phyloP scores from a whole-genome alignment of 2,888 invertebrate species.

The Synergus umbraculus region DNA sequence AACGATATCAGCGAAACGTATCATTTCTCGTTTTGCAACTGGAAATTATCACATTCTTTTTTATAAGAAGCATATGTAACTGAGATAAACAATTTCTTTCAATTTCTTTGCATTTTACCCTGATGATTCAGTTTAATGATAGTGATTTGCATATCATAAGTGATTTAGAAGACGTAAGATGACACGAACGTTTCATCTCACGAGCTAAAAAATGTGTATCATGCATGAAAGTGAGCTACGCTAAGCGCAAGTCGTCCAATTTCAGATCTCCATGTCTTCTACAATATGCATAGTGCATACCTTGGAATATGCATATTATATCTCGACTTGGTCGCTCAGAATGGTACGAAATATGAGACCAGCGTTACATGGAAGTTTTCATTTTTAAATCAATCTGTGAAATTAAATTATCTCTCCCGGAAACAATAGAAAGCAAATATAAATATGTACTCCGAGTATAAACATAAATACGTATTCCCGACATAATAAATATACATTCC shows the following conservation, averaged over 20 bases:
- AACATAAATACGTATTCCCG: slow-evolving; percentile 1
- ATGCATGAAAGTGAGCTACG: slow-evolving; percentile 31
- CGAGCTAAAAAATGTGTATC: slow-evolving; percentile 25
- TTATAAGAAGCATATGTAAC: no score
- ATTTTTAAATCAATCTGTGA: background rate
- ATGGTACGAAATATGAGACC: background rate
- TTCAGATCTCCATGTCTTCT: background rate
- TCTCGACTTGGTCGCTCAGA: slow-evolving; percentile 10
- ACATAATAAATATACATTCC: background rate
- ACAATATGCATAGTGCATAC: slow-evolving; percentile 1
- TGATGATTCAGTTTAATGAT: background rate
- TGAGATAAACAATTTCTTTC: no score
- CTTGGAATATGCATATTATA: slow-evolving; percentile 16
- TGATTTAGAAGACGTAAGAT: background rate
- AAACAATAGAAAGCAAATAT: background rate
- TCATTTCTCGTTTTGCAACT: no score
- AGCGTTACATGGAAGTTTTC: slow-evolving; percentile 24
- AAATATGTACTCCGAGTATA: background rate
- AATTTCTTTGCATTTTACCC: background rate
- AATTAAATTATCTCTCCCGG: background rate
- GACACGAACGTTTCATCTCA: slow-evolving; percentile 9
- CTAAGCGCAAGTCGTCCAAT: background rate
- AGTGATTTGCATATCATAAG: no score
- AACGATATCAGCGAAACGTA: no score
- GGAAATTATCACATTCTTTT: no score